Base-by-base conservation (phyloP, 1,140 invertebrate genomes). In the Drosophila miranda region DNA sequence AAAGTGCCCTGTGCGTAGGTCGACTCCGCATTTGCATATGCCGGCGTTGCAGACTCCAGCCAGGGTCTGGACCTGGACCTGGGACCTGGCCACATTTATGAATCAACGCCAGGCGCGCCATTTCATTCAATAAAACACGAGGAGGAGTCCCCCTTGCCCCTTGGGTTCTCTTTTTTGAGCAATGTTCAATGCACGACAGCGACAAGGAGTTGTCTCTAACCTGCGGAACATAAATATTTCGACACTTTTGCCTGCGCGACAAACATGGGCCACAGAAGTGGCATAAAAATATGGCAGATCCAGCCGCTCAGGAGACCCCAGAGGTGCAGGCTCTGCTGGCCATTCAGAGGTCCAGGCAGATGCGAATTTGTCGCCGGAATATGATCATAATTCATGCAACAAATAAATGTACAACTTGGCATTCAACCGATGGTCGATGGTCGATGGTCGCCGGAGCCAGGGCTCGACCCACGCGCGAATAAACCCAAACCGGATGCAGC, bases 321-420 rank as follows among this genome's bases (percentile, higher is more conserved):
- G 28, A n/a, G 56, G 34, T 9, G 55, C 58, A 56, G 42, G 50
- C 52, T 45, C 76, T 66, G 75, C 75, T 64, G 79, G 67, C 41
- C 80, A 80, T 76, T 84, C 79, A 83, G 75, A 62, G 62, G 48
- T 34, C 49, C 61, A 45, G 41, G 48, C 59, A 68, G 63, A 56
- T 75, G 70, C 46, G 67, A 57, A 87, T 89, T 84, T 86, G 77
- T 89, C 80, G 80, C 57, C 34, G 48, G 53, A 59, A 78, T 89
- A 80, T 83, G 78, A 74, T 89, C 87, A 89, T 89, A 89, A 89
- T 72, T 89, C 86, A 89, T 89, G 87, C 87, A 82, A 82, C 86
- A 89, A 89, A 89, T 79, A 82, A 75, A 72, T 75, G 78, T 54
- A 69, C 68, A 83, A 66, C 64, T 58, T 63, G 62, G 59, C 52